Conservation (phyloP, 2,888 invertebrate species). For the Chymomyza caudatula region DNA sequence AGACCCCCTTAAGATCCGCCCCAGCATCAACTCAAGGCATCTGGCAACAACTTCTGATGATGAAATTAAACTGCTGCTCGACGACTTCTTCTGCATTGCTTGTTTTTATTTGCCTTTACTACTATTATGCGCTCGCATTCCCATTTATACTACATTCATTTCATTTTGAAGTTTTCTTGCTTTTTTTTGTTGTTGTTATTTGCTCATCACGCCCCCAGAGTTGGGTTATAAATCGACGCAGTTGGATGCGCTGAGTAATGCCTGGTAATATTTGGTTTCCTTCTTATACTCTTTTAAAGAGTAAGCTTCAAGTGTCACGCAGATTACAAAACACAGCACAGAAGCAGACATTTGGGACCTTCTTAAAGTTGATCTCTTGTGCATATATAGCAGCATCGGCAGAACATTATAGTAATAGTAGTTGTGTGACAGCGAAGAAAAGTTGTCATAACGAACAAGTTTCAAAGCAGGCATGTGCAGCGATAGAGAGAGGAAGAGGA, state of each 20-base stretch:
- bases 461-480: no score
- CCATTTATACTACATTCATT: constrained; percentile 25
- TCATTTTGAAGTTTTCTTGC: constrained; percentile 29
- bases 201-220: background rate
- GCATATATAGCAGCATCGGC: no score
- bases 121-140: constrained; percentile 37
- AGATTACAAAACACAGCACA: background rate
- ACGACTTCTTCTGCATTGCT: background rate
- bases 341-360: background rate
- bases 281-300: constrained; percentile 6
- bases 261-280: background rate
- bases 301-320: background rate
- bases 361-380: no score
- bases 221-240: background rate
- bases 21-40: background rate
- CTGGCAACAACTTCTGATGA: constrained; percentile 26
- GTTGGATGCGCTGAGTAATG: background rate
- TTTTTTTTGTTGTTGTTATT: background rate
- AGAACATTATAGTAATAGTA: no score
- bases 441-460: no score
- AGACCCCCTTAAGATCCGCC: background rate
- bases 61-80: constrained; percentile 59
- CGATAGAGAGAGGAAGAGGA: no score
- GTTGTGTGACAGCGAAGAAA: no score
- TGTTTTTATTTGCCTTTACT: constrained; percentile 52